phyloP scores from a whole-genome alignment of 64 coral and sea anemone genomes.

The Cladopsammia gracilis region DNA sequence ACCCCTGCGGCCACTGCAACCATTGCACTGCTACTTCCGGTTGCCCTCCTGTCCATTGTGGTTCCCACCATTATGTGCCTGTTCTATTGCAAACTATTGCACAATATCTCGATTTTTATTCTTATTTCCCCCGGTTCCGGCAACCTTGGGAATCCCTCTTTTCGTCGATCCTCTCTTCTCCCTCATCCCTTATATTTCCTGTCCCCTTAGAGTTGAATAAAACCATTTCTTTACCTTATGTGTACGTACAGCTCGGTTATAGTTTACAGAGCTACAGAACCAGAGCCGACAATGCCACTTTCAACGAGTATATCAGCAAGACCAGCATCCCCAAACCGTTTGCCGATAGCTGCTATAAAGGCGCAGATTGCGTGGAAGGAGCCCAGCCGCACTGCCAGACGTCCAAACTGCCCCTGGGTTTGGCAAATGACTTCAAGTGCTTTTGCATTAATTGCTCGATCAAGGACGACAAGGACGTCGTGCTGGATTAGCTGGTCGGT shows the following conservation, averaged over 20 bases:
- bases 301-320: constrained; percentile 58
- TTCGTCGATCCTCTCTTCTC: too few species aligned
- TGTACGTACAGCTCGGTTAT: constrained; percentile 55
- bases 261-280: constrained; percentile 36
- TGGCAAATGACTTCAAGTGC: constrained; percentile 55
- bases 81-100: too few species aligned
- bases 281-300: constrained; percentile 42
- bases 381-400: constrained; percentile 48
- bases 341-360: constrained; percentile 59
- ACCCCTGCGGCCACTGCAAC: not conserved
- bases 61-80: too few species aligned
- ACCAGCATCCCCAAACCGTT: constrained; percentile 65
- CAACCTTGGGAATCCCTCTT: too few species aligned
- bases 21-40: not conserved
- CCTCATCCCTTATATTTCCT: not conserved
- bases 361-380: constrained; percentile 44
- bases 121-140: too few species aligned
- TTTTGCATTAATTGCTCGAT: constrained; percentile 55
- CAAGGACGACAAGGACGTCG: constrained; percentile 47
- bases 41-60: not conserved
- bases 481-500: constrained; percentile 40
- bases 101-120: too few species aligned
- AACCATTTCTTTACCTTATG: constrained; percentile 40
- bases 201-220: not conserved
- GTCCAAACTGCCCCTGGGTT: constrained; percentile 35